phyloP scores from a whole-genome alignment of 1,140 invertebrate genomes.

The Atta colombica region DNA sequence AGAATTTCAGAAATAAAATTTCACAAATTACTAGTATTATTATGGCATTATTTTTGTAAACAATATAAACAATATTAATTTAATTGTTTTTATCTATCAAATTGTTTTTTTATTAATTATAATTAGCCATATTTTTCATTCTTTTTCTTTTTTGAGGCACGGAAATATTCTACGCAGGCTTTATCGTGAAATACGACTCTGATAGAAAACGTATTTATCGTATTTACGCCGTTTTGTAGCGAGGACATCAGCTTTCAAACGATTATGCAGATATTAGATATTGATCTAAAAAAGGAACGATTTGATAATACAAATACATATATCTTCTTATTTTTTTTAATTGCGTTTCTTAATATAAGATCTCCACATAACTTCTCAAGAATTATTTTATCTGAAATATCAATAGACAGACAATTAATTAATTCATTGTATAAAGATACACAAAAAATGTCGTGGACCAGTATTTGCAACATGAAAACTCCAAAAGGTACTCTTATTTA shows the following conservation, averaged over 20 bases:
- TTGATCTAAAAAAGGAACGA: neutral
- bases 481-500: neutral
- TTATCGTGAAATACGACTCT: neutral
- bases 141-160: neutral
- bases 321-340: neutral
- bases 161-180: neutral
- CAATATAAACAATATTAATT: too few relatives aligned
- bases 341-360: neutral
- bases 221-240: neutral
- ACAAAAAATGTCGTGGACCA: neutral
- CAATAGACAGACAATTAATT: neutral
- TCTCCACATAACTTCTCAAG: neutral
- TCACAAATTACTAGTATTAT: too few relatives aligned
- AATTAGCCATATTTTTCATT: neutral
- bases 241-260: slow-evolving; percentile 5
- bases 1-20: too few relatives aligned
- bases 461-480: neutral
- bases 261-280: neutral
- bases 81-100: neutral
- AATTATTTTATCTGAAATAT: neutral
- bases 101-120: neutral
- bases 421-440: neutral
- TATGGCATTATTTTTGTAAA: too few relatives aligned
- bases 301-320: neutral
- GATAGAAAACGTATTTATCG: neutral